Evolutionary conservation across 2,888 invertebrate genomes (phyloP), one percentile per base, ranked within the genome.

Genomic region (Hirudinaria manillensis): DNA sequence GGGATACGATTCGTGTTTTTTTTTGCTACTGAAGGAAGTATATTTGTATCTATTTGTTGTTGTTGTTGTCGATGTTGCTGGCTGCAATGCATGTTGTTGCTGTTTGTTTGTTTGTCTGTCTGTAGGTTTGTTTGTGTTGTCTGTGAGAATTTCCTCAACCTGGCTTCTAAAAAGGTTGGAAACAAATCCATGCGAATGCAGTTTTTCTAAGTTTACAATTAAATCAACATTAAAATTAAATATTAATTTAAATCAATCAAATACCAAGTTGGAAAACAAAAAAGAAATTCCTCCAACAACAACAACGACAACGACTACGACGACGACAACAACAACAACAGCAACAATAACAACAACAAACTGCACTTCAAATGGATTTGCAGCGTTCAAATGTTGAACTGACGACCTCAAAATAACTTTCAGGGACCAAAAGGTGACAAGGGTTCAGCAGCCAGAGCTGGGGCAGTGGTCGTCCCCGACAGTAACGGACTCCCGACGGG

Each of bases 371-470:
- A 61, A 7, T 61, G 61, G 61, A 61, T 61, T 61, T 61, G 61
- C 24, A 61, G 24, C 29, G 61, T 27, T 61, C 61, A 61, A 61
- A 27, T 61, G 13, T 24, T 61, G 45, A 10, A 45, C 1, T 45
- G 13, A 45, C 45, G 16, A 16, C 16, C 16, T 45, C 45, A 45
- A n/a, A n/a, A 27, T 61, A 7, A 27, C 4, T 61, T 75, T 38
- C 68, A 75, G 76, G 78, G 78, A 24, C 65, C 36, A 13, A 76
- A 76, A 65, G 78, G 78, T 13, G 75, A 75, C 38, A 75, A 75
- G 71, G 75, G 75, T 65, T 51, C 75, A 19, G 32, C 61, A n/a
- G 45, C 71, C 61, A 45, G 72, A 36, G 71, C 70, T 29, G 75
- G 65, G 27, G 75, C 24, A 24, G 75, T 75, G 7, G 56, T 75